Base-by-base conservation (phyloP, 2,888 invertebrate genomes). In the Desoria tigrina region DNA sequence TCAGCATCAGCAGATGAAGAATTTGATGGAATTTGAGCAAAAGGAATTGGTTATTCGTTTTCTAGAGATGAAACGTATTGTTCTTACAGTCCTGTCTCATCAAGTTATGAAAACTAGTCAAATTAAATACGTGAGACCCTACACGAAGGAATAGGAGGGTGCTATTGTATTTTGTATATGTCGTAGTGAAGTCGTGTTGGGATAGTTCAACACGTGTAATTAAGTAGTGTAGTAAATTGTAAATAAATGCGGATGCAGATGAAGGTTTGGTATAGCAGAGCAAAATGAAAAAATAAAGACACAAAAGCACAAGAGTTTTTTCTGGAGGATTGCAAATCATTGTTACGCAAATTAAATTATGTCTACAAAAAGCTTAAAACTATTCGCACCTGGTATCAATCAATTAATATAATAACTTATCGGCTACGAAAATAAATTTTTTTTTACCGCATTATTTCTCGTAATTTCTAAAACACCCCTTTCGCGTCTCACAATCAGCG, bases 311-410 rank as follows among this genome's bases (percentile, higher is more conserved):
- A 11, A 55, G 32, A 18, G 24, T 32, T 27, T 16, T 42, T 26
- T 58, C 45, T 32, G 23, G n/a, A 39, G 57, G 42, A 23, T 57
- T 37, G 26, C 26, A 58, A 58, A 58, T 58, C 45, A 45, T 58
- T 58, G 49, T 58, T 58, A 58, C 58, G 42, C 57, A 57, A 57
- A 57, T 42, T 42, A 57, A n/a, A 21, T 45, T 16, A 27, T 27
- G 58, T 58, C 58, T 58, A 58, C 58, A 58, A 58, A 58, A 58
- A 58, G 58, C 58, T 58, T 58, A 58, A 58, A 58, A 45, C 58
- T 58, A 58, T 27, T 27, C 56, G 56, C 56, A 57, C 56, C 56
- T 57, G 56, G 45, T 45, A 45, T 45, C 45, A 45, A 45, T 45
- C 21, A 45, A 16, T 45, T 45, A 3, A 21, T 45, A 21, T 45